Conservation (phyloP, 2,797 vertebrate genomes). For the Leptatherina wallacei region DNA sequence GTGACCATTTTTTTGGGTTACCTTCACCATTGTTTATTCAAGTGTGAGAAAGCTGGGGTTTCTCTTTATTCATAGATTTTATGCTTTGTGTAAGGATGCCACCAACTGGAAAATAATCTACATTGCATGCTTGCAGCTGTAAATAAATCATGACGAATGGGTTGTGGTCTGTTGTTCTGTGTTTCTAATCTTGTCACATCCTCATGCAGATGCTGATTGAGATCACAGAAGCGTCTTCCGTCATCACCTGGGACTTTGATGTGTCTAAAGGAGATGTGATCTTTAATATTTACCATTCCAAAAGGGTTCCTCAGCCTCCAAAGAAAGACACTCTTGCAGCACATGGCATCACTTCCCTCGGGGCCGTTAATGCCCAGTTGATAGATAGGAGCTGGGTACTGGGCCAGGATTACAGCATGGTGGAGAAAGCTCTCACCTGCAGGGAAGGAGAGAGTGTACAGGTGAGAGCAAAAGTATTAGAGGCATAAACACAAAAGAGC, state of each 20-base stretch:
- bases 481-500: background rate
- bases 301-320: conserved; percentile 84
- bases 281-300: conserved; percentile 95
- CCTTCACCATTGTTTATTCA: background rate
- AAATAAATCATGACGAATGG: background rate
- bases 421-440: conserved; percentile 91
- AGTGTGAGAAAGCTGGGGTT: too few relatives aligned
- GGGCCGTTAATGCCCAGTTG: conserved; percentile 87
- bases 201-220: conserved; percentile 87
- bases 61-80: background rate
- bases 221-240: conserved; percentile 91
- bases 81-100: conserved; percentile 49
- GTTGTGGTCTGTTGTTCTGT: background rate
- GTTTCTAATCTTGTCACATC: conserved; percentile 15
- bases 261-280: conserved; percentile 93
- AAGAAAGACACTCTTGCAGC: conserved; percentile 88
- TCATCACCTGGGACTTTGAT: conserved; percentile 98
- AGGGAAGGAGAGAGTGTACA: conserved; percentile 95
- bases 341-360: conserved; percentile 85
- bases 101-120: conserved; percentile 50
- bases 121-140: conserved; percentile 20
- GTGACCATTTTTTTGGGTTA: background rate
- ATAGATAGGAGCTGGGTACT: conserved; percentile 91
- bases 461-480: conserved; percentile 73
- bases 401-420: conserved; percentile 94